A percentile compares a stretch with the other conserved stretches of the same genome.
phyloP scores from a whole-genome alignment of 2,113 vertebrate species.

The Eclectus roratus region DNA sequence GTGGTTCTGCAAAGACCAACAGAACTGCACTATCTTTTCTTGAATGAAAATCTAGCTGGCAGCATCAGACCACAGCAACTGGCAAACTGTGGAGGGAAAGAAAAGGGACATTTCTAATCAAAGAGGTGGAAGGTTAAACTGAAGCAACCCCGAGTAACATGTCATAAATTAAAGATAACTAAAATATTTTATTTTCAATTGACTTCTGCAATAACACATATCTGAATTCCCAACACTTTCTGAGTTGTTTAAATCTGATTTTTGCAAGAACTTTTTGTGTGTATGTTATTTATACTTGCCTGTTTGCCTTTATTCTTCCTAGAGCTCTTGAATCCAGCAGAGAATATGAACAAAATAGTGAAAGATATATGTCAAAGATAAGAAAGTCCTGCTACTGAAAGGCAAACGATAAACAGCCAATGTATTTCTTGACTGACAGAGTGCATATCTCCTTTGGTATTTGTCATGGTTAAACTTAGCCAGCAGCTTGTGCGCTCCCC shows the following conservation, averaged over 20 bases:
- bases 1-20: neutral
- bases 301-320: neutral
- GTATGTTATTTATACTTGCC: neutral
- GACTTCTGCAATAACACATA: neutral
- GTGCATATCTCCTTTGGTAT: neutral
- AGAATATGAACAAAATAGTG: neutral
- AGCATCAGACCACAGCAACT: neutral
- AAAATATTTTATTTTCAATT: neutral
- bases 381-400: neutral
- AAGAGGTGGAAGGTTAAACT: neutral
- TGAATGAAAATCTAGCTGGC: neutral
- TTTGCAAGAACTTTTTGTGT: neutral
- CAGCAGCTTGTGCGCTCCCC: neutral
- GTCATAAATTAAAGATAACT: neutral
- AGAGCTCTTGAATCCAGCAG: neutral
- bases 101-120: neutral
- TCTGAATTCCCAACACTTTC: neutral
- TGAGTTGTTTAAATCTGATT: neutral
- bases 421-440: neutral
- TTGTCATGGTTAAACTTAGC: neutral
- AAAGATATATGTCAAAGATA: neutral
- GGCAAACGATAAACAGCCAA: neutral
- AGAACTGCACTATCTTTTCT: neutral
- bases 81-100: neutral
- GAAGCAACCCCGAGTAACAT: neutral